Evolutionary conservation across 2,113 vertebrate species (phyloP).

Genomic region (Protobothrops mucrosquamatus): DNA sequence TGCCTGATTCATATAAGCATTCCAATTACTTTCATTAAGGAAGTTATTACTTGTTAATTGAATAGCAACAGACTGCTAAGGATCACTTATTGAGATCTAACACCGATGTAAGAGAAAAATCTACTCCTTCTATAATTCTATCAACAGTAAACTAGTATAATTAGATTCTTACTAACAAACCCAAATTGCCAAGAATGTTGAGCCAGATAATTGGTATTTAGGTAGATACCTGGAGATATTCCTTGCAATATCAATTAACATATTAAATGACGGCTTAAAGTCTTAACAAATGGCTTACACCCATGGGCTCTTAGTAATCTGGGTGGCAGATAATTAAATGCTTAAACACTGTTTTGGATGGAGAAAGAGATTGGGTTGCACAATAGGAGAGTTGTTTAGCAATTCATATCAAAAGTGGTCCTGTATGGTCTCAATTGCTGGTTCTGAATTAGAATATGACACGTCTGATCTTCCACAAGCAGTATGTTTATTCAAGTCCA

Average conservation of each 20-base stretch:
- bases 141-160: conserved; percentile 79
- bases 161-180: conserved; percentile 79
- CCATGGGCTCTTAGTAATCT: conserved; percentile 54
- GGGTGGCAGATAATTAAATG: conserved; percentile 58
- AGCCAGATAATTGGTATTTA: conserved; percentile 78
- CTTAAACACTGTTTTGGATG: conserved; percentile 31
- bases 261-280: conserved; percentile 68
- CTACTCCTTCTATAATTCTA: conserved; percentile 75
- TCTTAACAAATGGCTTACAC: conserved; percentile 64
- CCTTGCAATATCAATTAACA: conserved; percentile 68
- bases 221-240: conserved; percentile 68
- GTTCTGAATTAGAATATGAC: background rate
- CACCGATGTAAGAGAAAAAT: conserved; percentile 74
- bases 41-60: conserved; percentile 82
- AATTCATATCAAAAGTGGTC: background rate
- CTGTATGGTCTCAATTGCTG: background rate
- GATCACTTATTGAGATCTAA: conserved; percentile 76
- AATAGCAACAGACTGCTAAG: conserved; percentile 79
- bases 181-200: conserved; percentile 74
- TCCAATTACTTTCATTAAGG: conserved; percentile 80
- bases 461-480: background rate
- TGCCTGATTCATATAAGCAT: conserved; percentile 71
- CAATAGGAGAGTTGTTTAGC: background rate
- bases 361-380: background rate
- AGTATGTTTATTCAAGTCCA: background rate